Conservation (phyloP, 2,888 invertebrate genomes). For the Drosophila nr. medialis region DNA sequence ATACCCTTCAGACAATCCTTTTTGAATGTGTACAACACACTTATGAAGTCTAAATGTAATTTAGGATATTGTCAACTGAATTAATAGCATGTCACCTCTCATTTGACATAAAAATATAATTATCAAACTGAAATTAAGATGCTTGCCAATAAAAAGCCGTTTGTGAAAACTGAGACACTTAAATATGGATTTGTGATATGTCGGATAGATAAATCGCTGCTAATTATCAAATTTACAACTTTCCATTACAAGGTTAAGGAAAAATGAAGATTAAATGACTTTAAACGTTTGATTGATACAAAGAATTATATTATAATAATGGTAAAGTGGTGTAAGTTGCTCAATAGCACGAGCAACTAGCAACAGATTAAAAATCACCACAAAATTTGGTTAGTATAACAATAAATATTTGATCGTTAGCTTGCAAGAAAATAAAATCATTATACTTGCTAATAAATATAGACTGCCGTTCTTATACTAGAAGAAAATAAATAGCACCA, state of each 20-base stretch:
- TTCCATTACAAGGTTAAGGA: not conserved
- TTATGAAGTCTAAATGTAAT: not conserved
- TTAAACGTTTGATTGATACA: not conserved
- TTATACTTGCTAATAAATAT: not conserved
- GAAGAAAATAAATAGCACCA: not conserved
- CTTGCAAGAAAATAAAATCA: not conserved
- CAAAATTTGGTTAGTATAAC: not conserved
- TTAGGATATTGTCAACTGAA: not conserved
- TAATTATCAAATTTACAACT: not conserved
- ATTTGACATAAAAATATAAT: not conserved
- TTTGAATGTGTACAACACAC: not conserved
- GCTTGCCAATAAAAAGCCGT: not conserved
- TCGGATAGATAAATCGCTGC: too few relatives aligned
- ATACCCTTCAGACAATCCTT: slow-evolving; percentile 6
- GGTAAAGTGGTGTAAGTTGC: not conserved
- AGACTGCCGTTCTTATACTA: not conserved
- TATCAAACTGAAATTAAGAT: not conserved
- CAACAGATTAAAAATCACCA: not conserved
- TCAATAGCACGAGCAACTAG: not conserved
- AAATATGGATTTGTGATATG: not conserved
- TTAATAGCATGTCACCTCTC: not conserved
- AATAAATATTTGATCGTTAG: not conserved
- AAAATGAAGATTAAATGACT: not conserved
- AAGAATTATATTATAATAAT: not conserved
- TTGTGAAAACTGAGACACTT: not conserved